A percentile compares a stretch with the other conserved stretches of the same genome.
Evolutionary conservation across 2,797 vertebrate species (phyloP).

Genomic region (Eulemur coronatus): DNA sequence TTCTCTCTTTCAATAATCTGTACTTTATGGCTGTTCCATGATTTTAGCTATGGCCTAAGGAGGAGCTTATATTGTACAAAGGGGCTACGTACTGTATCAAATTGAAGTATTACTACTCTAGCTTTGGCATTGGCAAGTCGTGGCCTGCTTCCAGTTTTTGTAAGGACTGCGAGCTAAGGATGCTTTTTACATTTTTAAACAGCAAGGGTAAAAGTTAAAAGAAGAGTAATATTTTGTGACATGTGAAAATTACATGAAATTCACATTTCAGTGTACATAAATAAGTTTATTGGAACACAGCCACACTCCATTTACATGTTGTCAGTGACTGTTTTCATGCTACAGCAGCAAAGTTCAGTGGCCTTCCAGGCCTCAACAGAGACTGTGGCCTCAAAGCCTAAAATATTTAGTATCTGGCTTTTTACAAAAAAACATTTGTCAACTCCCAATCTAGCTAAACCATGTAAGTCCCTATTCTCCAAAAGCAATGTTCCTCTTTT

Average conservation of each 20-base stretch:
- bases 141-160: neutral
- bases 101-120: neutral
- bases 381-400: neutral
- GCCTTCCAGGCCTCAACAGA: neutral
- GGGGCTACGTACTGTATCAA: neutral
- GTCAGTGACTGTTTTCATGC: neutral
- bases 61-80: neutral
- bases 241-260: neutral
- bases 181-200: neutral
- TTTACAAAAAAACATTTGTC: neutral
- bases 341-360: neutral
- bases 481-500: neutral
- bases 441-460: neutral
- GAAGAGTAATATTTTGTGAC: neutral
- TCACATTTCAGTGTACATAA: neutral
- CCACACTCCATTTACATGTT: too few species aligned
- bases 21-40: fast-evolving
- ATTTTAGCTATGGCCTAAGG: neutral
- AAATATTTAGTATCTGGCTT: neutral
- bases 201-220: neutral
- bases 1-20: neutral
- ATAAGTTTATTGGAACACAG: too few species aligned
- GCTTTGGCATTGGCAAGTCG: neutral
- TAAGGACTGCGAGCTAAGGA: neutral
- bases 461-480: neutral